phyloP scores from a whole-genome alignment of 2,888 invertebrate species.

The Acleris sparsana region DNA sequence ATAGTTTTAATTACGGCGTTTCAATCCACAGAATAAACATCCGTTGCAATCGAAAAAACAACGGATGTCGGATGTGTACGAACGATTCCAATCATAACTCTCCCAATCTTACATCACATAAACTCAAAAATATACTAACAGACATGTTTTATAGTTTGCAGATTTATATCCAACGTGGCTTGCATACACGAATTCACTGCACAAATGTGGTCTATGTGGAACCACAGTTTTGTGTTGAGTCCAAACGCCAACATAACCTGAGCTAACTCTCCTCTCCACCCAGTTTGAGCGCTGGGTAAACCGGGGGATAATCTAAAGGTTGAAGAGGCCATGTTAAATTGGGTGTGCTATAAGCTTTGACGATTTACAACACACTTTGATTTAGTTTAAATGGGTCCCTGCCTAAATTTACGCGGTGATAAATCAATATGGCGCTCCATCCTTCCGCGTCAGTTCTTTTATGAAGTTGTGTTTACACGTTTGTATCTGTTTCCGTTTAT shows the following conservation, averaged over 20 bases:
- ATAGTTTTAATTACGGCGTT: too few species aligned
- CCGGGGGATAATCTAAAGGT: not conserved
- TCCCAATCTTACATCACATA: conserved; percentile 15
- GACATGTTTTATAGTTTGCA: conserved; percentile 28
- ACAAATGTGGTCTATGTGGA: conserved; percentile 29
- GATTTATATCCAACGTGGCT: conserved; percentile 19
- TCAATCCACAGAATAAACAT: not conserved
- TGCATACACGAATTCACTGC: conserved; percentile 29
- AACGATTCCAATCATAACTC: not conserved
- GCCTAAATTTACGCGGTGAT: conserved; percentile 37
- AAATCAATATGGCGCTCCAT: conserved; percentile 37
- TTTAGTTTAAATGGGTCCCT: conserved; percentile 45
- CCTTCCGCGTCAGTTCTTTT: conserved; percentile 36
- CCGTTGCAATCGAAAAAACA: not conserved
- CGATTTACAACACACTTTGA: conserved; percentile 51
- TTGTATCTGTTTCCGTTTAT: conserved; percentile 5
- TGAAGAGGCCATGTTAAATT: conserved; percentile 34
- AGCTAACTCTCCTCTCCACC: not conserved
- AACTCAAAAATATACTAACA: conserved; percentile 25
- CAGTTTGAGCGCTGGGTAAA: not conserved
- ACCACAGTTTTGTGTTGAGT: conserved; percentile 23
- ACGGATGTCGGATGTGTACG: not conserved
- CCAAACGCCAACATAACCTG: not conserved
- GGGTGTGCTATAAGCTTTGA: conserved; percentile 45
- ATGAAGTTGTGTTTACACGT: conserved; percentile 33